Percentiles rank a stretch among this genome's conserved stretches.
phyloP scores from a whole-genome alignment of 1,140 invertebrate genomes.

The Neotoxoptera formosana region DNA sequence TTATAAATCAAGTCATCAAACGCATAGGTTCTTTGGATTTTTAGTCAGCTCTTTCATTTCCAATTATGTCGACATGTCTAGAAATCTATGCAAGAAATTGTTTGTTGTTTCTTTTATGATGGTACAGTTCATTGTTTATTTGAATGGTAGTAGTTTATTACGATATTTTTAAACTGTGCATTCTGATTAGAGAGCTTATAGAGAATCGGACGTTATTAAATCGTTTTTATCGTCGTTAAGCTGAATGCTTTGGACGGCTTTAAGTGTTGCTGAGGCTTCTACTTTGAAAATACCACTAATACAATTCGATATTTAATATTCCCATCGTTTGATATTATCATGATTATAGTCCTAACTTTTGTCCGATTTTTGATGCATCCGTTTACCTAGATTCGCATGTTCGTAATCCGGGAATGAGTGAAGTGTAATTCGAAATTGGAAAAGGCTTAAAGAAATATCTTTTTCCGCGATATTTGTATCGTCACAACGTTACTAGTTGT shows the following conservation, averaged over 20 bases:
- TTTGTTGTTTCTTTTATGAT: neutral
- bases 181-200: neutral
- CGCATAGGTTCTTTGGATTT: neutral
- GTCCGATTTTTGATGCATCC: neutral
- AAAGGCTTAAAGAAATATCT: no score
- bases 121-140: neutral
- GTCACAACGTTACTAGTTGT: no score
- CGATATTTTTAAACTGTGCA: neutral
- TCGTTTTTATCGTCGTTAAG: neutral
- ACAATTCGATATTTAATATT: neutral
- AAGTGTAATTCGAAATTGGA: no score
- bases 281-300: neutral
- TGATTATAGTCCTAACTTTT: neutral
- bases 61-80: no score
- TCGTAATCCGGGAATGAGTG: no score
- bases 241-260: neutral
- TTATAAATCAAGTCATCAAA: neutral
- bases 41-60: neutral
- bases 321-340: neutral
- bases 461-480: no score
- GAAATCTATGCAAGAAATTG: no score
- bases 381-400: no score
- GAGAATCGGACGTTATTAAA: neutral
- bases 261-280: neutral
- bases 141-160: neutral